Conservation (phyloP, 2,113 vertebrate genomes). For the Grus americana region DNA sequence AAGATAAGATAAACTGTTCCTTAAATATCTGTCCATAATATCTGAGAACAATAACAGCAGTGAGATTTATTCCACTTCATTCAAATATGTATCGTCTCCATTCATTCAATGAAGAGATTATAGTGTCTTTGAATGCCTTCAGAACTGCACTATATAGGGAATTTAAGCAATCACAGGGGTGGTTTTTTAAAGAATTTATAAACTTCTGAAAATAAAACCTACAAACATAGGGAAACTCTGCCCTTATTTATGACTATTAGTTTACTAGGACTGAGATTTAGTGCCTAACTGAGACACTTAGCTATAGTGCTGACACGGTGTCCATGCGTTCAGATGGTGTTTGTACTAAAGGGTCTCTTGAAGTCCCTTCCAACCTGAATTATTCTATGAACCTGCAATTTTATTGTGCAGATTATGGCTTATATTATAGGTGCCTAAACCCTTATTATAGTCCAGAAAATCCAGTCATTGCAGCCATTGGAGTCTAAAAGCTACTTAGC, state of each 20-base stretch:
- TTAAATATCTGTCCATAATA: background rate
- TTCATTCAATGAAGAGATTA: background rate
- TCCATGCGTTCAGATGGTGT: background rate
- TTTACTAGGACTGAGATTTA: background rate
- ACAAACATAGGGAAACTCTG: background rate
- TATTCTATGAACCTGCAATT: background rate
- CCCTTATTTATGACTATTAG: background rate
- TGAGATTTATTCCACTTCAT: background rate
- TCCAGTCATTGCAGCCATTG: background rate
- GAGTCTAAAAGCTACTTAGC: background rate
- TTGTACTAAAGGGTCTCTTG: background rate
- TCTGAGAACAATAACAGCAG: background rate
- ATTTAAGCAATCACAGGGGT: background rate
- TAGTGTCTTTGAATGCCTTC: background rate
- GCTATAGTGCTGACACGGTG: background rate
- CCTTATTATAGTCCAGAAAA: background rate
- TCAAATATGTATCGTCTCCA: background rate
- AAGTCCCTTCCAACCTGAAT: background rate
- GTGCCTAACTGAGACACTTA: background rate
- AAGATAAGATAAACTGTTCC: background rate
- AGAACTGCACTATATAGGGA: background rate
- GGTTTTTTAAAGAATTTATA: background rate
- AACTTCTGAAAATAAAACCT: background rate
- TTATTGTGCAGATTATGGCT: background rate
- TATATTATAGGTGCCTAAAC: background rate